Percentiles rank a stretch among this genome's conserved stretches.
These are phyloP conservation scores for Macropus fuliginosus DNA, from an alignment of 2,797 vertebrate species.

Conservation along the genomic window DNA sequence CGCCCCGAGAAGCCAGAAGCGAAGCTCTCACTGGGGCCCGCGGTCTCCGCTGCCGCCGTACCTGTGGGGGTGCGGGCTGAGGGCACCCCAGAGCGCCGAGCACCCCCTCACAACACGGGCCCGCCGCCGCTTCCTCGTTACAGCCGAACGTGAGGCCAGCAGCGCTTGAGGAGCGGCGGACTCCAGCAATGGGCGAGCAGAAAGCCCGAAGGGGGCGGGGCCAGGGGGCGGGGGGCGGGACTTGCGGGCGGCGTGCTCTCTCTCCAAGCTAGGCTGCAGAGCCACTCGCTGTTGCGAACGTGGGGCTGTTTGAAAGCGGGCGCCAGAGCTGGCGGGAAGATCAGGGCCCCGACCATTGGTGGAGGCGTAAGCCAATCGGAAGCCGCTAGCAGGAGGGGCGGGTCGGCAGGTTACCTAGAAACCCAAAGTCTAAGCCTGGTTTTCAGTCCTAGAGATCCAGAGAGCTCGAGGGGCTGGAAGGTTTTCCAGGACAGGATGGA, in stretches of 20 bases:
- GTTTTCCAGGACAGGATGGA: background rate
- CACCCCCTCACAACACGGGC: background rate
- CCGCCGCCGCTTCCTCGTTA: conserved; percentile 70
- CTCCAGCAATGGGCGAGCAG: conserved; percentile 18
- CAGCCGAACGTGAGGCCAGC: background rate
- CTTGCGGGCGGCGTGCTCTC: background rate
- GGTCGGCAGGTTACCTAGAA: conserved; percentile 57
- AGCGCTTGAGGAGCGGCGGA: background rate
- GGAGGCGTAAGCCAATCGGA: conserved; percentile 56
- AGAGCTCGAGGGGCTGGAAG: background rate
- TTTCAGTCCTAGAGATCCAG: background rate
- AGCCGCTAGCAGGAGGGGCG: background rate
- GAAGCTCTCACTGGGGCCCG: background rate
- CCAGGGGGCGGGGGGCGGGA: rapidly evolving
- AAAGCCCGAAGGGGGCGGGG: rapidly evolving
- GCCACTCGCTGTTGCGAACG: conserved; percentile 19
- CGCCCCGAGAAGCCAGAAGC: rapidly evolving
- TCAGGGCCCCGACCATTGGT: conserved; percentile 72
- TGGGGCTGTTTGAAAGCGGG: conserved; percentile 82
- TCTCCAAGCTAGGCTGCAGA: conserved; percentile 69
- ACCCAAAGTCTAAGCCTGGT: background rate
- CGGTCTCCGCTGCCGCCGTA: background rate
- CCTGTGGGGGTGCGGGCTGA: background rate
- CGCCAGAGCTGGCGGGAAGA: conserved; percentile 85
- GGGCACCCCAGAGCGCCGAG: background rate